Conservation (phyloP, 2,797 vertebrate species). For the Acanthornis magna region DNA sequence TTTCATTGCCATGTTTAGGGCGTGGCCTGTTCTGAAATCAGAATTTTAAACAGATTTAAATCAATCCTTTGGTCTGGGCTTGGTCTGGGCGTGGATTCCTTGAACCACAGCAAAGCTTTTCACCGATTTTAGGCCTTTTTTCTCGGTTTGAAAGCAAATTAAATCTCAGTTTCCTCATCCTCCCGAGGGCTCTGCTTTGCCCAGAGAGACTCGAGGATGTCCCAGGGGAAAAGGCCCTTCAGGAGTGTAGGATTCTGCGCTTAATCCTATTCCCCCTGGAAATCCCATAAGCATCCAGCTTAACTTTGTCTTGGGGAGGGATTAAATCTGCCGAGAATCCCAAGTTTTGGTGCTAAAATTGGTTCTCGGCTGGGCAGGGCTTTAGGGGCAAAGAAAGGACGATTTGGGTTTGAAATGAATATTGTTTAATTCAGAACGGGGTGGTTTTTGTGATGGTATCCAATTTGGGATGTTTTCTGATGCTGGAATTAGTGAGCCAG, state of each 20-base stretch:
- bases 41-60: not conserved
- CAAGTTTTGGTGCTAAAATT: not conserved
- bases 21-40: not conserved
- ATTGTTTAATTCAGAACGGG: too few relatives aligned
- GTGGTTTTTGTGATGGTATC: too few relatives aligned
- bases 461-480: too few relatives aligned
- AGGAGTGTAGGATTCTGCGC: not conserved
- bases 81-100: not conserved
- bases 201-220: not conserved
- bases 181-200: not conserved
- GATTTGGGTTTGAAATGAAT: too few relatives aligned
- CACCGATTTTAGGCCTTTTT: not conserved
- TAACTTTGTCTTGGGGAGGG: not conserved
- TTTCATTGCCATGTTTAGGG: not conserved
- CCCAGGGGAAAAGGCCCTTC: not conserved
- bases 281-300: not conserved
- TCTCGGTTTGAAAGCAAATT: not conserved
- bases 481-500: not conserved
- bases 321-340: not conserved
- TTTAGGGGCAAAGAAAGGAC: not conserved
- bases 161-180: not conserved
- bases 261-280: conserved; percentile 28
- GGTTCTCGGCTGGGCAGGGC: not conserved
- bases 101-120: not conserved
- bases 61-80: not conserved